Evolutionary conservation across 1,140 invertebrate genomes (phyloP).

Genomic region (Charaxes varanes): DNA sequence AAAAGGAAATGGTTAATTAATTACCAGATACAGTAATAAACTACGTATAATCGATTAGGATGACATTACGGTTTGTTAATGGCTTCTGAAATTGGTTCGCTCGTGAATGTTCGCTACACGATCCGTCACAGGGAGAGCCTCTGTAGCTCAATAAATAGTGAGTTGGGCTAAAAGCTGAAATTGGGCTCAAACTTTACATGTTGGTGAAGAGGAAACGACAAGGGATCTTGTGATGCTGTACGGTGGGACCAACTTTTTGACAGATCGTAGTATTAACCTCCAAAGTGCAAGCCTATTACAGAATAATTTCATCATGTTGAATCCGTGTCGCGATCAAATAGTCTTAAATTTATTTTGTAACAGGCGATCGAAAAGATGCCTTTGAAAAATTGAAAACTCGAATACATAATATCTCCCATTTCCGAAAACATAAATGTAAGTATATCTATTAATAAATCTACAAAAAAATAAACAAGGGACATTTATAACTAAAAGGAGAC

Average conservation of each 20-base stretch:
- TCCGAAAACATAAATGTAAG: conserved; percentile 33
- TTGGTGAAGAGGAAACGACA: too few relatives aligned
- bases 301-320: neutral
- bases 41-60: neutral
- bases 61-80: conserved; percentile 1
- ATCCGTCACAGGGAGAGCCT: too few relatives aligned
- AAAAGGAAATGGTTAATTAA: neutral
- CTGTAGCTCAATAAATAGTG: too few relatives aligned
- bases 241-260: too few relatives aligned
- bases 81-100: conserved; percentile 3
- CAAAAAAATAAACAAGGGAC: conserved; percentile 41
- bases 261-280: too few relatives aligned
- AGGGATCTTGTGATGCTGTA: too few relatives aligned
- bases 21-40: neutral
- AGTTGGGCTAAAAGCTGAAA: too few relatives aligned
- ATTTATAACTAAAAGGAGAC: conserved; percentile 22
- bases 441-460: conserved; percentile 39
- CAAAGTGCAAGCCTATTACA: conserved; percentile 1
- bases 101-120: too few relatives aligned
- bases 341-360: conserved; percentile 11
- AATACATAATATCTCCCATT: conserved; percentile 35
- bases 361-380: conserved; percentile 9
- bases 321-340: neutral
- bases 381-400: conserved; percentile 14
- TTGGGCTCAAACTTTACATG: too few relatives aligned